Evolutionary conservation across 2,797 vertebrate species (phyloP).

Genomic region (Clamator glandarius): DNA sequence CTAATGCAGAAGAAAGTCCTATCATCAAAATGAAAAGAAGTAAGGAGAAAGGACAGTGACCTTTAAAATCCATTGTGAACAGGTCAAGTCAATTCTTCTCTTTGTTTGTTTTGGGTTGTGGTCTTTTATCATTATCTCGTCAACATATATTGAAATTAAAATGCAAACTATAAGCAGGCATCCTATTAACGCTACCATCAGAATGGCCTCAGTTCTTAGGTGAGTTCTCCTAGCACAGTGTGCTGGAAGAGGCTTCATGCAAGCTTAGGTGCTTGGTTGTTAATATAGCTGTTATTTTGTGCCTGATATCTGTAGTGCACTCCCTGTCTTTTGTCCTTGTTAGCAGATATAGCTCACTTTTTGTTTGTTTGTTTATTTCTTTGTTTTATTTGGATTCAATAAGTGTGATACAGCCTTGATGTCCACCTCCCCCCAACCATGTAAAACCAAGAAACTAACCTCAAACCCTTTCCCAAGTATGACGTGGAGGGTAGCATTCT

Average conservation of each 20-base stretch:
- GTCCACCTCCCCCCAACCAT: fast-evolving
- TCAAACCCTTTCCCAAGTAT: neutral
- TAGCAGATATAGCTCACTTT: slow-evolving; percentile 36
- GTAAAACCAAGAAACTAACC: neutral
- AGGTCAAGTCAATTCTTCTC: neutral
- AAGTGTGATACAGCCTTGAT: slow-evolving; percentile 49
- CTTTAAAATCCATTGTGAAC: neutral
- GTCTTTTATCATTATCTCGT: neutral
- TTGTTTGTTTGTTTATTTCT: neutral
- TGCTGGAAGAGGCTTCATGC: neutral
- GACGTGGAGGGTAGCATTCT: neutral
- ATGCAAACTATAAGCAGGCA: neutral
- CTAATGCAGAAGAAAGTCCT: neutral
- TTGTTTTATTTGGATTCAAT: neutral
- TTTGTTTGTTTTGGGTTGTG: neutral
- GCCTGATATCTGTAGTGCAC: neutral
- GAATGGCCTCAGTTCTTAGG: neutral
- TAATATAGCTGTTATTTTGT: neutral
- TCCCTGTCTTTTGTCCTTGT: slow-evolving; percentile 58
- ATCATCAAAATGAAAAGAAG: neutral
- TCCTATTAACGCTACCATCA: neutral
- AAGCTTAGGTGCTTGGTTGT: neutral
- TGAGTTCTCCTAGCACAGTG: neutral
- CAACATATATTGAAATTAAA: neutral
- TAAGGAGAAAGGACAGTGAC: neutral